Evolutionary conservation across 2,113 vertebrate species (phyloP).

Genomic region (Melanotaenia duboulayi): DNA sequence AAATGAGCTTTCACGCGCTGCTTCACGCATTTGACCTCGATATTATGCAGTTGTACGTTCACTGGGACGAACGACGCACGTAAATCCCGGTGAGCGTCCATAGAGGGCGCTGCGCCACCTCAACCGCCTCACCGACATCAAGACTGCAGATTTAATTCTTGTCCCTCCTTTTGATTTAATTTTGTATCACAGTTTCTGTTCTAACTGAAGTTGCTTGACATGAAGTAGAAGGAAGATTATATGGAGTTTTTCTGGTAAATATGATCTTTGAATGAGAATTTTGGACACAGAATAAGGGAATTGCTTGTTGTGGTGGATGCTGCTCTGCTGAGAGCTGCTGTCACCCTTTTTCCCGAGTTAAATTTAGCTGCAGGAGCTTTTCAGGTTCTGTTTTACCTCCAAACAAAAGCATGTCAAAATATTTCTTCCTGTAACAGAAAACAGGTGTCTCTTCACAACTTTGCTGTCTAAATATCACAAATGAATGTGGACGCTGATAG

Average conservation of each 20-base stretch:
- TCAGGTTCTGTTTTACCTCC: slow-evolving; percentile 36
- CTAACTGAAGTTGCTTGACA: neutral
- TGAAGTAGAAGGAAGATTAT: neutral
- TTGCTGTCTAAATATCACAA: slow-evolving; percentile 7
- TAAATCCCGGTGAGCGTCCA: neutral
- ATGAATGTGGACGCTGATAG: neutral
- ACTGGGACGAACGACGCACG: slow-evolving; percentile 15
- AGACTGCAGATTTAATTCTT: too few species aligned
- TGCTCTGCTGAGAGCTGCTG: slow-evolving; percentile 7
- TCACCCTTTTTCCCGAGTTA: slow-evolving; percentile 16
- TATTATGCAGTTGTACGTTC: slow-evolving; percentile 28
- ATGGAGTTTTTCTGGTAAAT: neutral
- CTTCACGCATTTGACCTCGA: slow-evolving; percentile 44
- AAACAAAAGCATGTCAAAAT: slow-evolving; percentile 23
- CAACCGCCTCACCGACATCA: neutral
- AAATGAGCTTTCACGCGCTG: slow-evolving; percentile 7
- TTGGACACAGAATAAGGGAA: neutral
- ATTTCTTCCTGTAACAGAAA: slow-evolving; percentile 20
- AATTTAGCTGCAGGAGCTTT: slow-evolving; percentile 19
- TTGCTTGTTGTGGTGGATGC: neutral
- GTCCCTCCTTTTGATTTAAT: neutral
- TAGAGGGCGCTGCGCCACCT: slow-evolving; percentile 75
- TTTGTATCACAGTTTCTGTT: neutral
- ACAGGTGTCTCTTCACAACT: slow-evolving; percentile 5
- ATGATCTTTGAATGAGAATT: neutral